phyloP scores from a whole-genome alignment of 2,797 vertebrate species.

The Sebastes taczanowskii region DNA sequence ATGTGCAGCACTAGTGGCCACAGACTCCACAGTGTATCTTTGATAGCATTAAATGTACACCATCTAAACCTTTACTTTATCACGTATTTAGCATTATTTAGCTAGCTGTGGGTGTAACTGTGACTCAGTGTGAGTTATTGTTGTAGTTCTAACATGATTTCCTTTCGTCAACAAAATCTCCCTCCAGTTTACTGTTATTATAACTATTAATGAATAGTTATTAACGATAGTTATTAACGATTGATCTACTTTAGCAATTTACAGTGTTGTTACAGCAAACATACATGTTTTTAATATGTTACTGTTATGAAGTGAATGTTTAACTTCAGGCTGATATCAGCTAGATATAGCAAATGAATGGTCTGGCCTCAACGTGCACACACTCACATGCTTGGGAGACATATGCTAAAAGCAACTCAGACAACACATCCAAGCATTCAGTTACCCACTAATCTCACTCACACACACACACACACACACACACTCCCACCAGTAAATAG shows the following conservation, averaged over 20 bases:
- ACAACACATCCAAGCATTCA: constrained; percentile 10
- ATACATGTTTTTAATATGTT: too few relatives aligned
- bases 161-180: background rate
- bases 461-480: constrained; percentile 10
- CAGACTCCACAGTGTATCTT: background rate
- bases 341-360: background rate
- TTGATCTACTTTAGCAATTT: background rate
- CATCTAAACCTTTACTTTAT: background rate
- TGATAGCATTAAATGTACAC: background rate
- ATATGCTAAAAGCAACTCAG: background rate
- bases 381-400: background rate
- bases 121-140: background rate
- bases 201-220: too few relatives aligned
- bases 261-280: too few relatives aligned
- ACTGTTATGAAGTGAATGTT: background rate
- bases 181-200: background rate
- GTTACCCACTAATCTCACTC: constrained; percentile 2
- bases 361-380: background rate
- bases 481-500: constrained; percentile 70
- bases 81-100: background rate
- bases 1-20: too few relatives aligned
- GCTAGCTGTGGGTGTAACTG: background rate
- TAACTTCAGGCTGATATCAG: background rate
- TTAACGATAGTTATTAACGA: too few relatives aligned
- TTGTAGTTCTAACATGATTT: background rate